Evolutionary conservation across 1,140 invertebrate genomes (phyloP).

Genomic region (Paralvinella palmiformis): DNA sequence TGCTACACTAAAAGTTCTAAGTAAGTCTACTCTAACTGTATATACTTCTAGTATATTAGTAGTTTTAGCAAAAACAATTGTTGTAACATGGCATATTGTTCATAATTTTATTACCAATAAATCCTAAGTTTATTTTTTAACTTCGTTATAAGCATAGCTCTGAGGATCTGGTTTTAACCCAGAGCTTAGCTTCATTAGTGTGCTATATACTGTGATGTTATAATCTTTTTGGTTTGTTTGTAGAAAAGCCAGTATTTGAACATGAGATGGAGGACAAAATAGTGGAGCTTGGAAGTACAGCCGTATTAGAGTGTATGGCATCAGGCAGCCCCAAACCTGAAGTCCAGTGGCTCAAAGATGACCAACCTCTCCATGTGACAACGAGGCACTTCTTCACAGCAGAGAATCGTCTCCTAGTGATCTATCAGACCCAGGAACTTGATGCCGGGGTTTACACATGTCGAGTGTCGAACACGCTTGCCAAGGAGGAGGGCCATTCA

Average conservation of each 20-base stretch:
- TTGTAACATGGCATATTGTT: no score
- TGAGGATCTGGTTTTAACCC: no score
- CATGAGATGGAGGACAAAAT: slow-evolving; percentile 78
- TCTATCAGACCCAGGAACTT: slow-evolving; percentile 66
- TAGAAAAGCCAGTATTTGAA: slow-evolving; percentile 73
- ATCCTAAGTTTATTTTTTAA: no score
- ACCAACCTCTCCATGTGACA: slow-evolving; percentile 59
- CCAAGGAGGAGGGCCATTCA: slow-evolving; percentile 57
- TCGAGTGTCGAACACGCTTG: slow-evolving; percentile 76
- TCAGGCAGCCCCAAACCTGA: slow-evolving; percentile 78
- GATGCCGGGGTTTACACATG: slow-evolving; percentile 86
- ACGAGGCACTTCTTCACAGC: slow-evolving; percentile 76
- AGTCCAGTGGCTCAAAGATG: slow-evolving; percentile 85
- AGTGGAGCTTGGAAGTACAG: slow-evolving; percentile 67
- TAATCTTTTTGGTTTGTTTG: no score
- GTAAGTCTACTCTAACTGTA: no score
- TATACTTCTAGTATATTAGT: no score
- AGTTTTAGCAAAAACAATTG: no score
- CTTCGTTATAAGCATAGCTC: no score
- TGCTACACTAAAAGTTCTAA: slow-evolving; percentile 78
- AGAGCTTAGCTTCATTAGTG: no score
- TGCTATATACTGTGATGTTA: no score
- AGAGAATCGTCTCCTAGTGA: slow-evolving; percentile 79
- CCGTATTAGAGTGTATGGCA: slow-evolving; percentile 81
- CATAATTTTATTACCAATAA: no score